Base-by-base conservation (phyloP, 1,140 invertebrate species). In the Thaumatotibia leucotreta region DNA sequence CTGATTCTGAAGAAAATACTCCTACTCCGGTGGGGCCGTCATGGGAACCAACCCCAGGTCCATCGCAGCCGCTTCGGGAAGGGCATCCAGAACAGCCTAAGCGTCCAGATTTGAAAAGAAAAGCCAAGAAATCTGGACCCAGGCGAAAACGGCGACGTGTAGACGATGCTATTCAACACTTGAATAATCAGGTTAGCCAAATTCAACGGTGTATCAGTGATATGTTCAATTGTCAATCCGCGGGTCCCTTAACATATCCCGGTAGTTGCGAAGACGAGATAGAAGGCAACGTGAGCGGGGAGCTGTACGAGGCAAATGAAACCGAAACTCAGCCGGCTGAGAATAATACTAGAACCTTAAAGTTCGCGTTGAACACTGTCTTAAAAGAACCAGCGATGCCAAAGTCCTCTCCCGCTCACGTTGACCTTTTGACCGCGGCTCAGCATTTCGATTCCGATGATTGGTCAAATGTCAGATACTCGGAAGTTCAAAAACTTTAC, bases 361-460 rank as follows among this genome's bases (percentile, higher is more conserved):
- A 63, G 39, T 63, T 39, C 10, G 9, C 32, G 6, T 63, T 63
- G 11, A 39, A 63, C 22, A 63, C 61, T 3, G 14, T 63, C 0
- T 23, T 63, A 32, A 63, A 63, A 63, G 32, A 63, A 45, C 61
- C 61, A 2, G 5, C 61, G 2, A 45, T 63, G 3, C 32, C 32
- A 20, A 63, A 39, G 39, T 63, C 61, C n/a, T 63, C 32, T 4
- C 61, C 32, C 4, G 14, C 8, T 17, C 33, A 22, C 33, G 20
- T 63, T 3, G 9, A 45, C 2, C 20, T 63, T 3, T 10, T 63
- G 4, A 39, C 32, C 22, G 1, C 3, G 3, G 17, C 45, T 2
- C 20, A 10, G 33, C n/a, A 75, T 68, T 66, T 54, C 58, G 20
- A 58, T 58, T 22, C 31, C 4, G 6, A 11, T 11, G 20, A 33